Conservation (phyloP, 30 jellyfish, hydroid and myxozoan genomes). For the Hydra vulgaris region DNA sequence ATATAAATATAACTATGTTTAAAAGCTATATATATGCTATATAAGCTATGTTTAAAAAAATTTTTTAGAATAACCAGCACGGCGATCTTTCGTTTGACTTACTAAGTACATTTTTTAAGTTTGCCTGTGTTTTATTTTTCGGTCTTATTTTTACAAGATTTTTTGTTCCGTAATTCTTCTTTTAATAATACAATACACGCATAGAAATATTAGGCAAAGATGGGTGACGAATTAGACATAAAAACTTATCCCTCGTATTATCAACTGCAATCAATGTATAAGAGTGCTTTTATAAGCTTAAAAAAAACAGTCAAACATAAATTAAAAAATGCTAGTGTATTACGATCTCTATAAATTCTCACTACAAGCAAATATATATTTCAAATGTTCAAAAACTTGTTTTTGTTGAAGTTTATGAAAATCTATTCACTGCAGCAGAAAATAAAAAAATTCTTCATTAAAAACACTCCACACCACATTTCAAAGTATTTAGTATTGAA, state of each 20-base stretch:
- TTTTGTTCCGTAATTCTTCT: not conserved
- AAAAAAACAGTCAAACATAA: not conserved
- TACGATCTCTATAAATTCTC: not conserved
- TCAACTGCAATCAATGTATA: not conserved
- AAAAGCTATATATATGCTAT: too few relatives aligned
- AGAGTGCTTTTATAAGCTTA: not conserved
- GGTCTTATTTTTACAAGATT: not conserved
- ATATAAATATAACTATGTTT: too few relatives aligned
- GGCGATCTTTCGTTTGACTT: not conserved
- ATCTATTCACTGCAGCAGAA: not conserved
- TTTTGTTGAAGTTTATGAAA: not conserved
- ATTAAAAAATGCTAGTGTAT: not conserved
- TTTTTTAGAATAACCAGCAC: not conserved
- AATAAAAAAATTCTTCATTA: not conserved
- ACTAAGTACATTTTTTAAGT: not conserved
- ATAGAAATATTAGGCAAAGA: not conserved
- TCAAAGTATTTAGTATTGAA: not conserved
- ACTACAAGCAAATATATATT: not conserved
- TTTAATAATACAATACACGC: too few relatives aligned
- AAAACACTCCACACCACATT: not conserved
- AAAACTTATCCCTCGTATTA: not conserved
- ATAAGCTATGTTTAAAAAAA: too few relatives aligned
- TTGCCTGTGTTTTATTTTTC: not conserved
- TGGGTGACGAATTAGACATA: not conserved
- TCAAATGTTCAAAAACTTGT: not conserved